Evolutionary conservation across 92 coral and sea anemone species (phyloP), one percentile per base, ranked within the genome.

Genomic region (Porites divaricata): DNA sequence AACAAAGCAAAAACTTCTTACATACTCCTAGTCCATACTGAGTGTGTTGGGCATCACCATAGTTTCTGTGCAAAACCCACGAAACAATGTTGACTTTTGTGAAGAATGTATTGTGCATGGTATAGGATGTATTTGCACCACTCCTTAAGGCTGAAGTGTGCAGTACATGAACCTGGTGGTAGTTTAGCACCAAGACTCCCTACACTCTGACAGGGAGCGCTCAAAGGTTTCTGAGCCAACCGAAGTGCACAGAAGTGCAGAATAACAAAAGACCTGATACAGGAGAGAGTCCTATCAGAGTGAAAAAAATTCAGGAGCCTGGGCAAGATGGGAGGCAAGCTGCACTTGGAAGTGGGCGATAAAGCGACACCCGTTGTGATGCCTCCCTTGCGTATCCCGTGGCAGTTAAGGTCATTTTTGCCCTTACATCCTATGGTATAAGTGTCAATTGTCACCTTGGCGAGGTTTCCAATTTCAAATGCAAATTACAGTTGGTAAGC

Each of bases 371-470:
- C 76, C 28, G 52, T 41, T 12, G 17, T 80, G 1, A 80, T 80
- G 78, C 85, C 85, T 8, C 65, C 85, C 54, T 3, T 6, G 15
- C 59, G 85, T 9, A 16, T 80, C 17, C 85, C 85, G 22, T 83
- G 15, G 80, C 87, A 52, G 2, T 83, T 1, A 83, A 83, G 35
- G 80, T n/a, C n/a, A n/a, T n/a, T n/a, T n/a, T n/a, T n/a, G n/a
- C n/a, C n/a, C n/a, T n/a, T n/a, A n/a, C n/a, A n/a, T n/a, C n/a
- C n/a, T n/a, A n/a, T n/a, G n/a, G n/a, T n/a, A n/a, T n/a, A n/a
- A n/a, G n/a, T n/a, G n/a, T n/a, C n/a, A n/a, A n/a, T n/a, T n/a
- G n/a, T n/a, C n/a, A n/a, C n/a, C n/a, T n/a, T n/a, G n/a, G n/a
- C n/a, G n/a, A n/a, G n/a, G n/a, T n/a, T n/a, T n/a, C n/a, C n/a